phyloP scores from a whole-genome alignment of 2,113 vertebrate species.

The Sardina pilchardus region DNA sequence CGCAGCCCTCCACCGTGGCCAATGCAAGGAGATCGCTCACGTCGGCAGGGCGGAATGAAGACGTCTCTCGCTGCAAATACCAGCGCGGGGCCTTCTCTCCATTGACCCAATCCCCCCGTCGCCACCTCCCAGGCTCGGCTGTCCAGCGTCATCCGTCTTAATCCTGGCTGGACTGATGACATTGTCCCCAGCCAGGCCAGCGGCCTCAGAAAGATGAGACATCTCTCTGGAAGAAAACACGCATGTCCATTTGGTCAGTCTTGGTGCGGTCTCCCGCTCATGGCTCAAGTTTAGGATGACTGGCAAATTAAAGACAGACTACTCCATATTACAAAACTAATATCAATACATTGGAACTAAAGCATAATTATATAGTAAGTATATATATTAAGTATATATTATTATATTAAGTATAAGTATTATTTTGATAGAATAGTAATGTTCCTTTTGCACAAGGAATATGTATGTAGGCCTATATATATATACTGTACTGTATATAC shows the following conservation, averaged over 20 bases:
- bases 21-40: slow-evolving; percentile 65
- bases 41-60: slow-evolving; percentile 67
- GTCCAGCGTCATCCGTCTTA: slow-evolving; percentile 57
- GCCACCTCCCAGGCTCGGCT: slow-evolving; percentile 34
- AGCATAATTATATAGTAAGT: not conserved
- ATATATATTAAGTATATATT: too few relatives aligned
- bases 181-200: slow-evolving; percentile 18
- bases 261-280: not conserved
- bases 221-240: not conserved
- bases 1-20: slow-evolving; percentile 51
- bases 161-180: slow-evolving; percentile 50
- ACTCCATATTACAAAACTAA: not conserved
- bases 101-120: slow-evolving; percentile 43
- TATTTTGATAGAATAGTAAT: too few relatives aligned
- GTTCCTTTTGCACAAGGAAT: too few relatives aligned
- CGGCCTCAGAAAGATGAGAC: not conserved
- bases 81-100: not conserved
- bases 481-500: too few relatives aligned
- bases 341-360: not conserved
- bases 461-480: too few relatives aligned
- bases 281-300: not conserved
- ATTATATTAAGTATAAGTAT: too few relatives aligned
- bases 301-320: not conserved
- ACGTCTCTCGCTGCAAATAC: slow-evolving; percentile 46
- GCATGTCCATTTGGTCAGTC: not conserved